Percentiles rank a stretch among this genome's conserved stretches.
These are phyloP conservation scores for Camelus bactrianus DNA, from an alignment of 2,113 vertebrate genomes.

Conservation along the genomic window DNA sequence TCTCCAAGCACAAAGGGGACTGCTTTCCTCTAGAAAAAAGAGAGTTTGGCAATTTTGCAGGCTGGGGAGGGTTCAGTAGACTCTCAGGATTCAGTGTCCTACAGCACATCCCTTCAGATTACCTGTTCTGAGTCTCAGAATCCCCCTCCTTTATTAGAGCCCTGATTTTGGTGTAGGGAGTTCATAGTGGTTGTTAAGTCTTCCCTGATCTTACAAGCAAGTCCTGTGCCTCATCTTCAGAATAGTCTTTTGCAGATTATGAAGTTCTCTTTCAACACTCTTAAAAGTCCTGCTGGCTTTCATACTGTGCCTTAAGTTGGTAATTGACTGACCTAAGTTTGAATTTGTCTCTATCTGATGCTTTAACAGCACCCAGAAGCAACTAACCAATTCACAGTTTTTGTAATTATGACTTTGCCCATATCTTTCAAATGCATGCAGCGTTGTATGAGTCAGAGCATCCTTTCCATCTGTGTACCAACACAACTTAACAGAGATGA, in stretches of 20 bases:
- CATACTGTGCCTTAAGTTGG: not conserved
- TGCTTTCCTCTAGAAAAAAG: not conserved
- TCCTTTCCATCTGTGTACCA: not conserved
- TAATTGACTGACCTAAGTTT: not conserved
- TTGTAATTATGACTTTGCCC: not conserved
- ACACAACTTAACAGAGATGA: not conserved
- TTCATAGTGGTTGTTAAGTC: not conserved
- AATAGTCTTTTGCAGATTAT: not conserved
- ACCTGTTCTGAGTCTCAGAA: not conserved
- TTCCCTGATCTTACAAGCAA: not conserved
- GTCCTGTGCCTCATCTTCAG: not conserved
- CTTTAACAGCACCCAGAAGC: not conserved
- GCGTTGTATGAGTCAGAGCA: not conserved
- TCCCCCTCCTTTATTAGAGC: not conserved
- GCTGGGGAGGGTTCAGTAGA: not conserved
- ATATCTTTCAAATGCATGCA: not conserved
- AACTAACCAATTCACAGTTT: not conserved
- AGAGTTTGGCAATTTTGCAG: not conserved
- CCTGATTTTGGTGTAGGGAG: not conserved
- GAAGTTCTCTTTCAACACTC: not conserved
- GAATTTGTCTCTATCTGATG: not conserved
- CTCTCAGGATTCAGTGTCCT: not conserved
- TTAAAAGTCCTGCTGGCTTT: not conserved
- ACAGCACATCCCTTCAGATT: accelerated
- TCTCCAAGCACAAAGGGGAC: not conserved